Evolutionary conservation across 2,888 invertebrate genomes (phyloP).

Genomic region (Carterocephalus palaemon): DNA sequence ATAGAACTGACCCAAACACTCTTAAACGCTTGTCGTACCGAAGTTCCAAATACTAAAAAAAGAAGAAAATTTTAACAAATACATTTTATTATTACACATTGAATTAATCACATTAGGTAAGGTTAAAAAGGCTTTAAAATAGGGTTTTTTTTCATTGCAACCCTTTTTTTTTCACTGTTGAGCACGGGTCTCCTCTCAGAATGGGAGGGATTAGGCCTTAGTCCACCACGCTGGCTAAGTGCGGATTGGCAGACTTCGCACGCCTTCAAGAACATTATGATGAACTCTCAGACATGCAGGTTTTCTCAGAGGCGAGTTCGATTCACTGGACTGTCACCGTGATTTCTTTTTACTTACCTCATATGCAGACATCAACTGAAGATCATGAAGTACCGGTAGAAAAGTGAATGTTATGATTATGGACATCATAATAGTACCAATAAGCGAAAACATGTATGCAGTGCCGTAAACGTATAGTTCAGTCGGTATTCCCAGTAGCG

Average conservation of each 20-base stretch:
- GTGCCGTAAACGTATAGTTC: slow-evolving; percentile 89
- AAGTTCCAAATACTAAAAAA: slow-evolving; percentile 80
- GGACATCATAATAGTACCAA: slow-evolving; percentile 81
- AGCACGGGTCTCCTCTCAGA: too few relatives aligned
- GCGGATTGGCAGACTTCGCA: too few relatives aligned
- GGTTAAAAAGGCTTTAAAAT: too few relatives aligned
- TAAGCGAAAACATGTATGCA: slow-evolving; percentile 82
- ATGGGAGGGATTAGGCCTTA: too few relatives aligned
- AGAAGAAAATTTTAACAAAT: slow-evolving; percentile 3
- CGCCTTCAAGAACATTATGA: too few relatives aligned
- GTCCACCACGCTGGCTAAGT: too few relatives aligned
- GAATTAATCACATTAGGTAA: too few relatives aligned
- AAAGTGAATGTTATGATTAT: slow-evolving; percentile 80
- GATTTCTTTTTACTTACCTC: slow-evolving; percentile 75
- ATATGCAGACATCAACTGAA: slow-evolving; percentile 86
- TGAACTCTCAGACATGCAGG: too few relatives aligned
- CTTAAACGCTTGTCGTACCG: slow-evolving; percentile 82
- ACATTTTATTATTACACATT: background rate
- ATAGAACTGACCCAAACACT: slow-evolving; percentile 82
- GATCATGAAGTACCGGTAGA: slow-evolving; percentile 84
- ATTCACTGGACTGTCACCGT: too few relatives aligned
- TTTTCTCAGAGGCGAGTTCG: too few relatives aligned
- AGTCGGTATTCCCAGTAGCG: slow-evolving; percentile 86
- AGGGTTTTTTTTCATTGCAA: too few relatives aligned
- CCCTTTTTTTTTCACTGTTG: too few relatives aligned